Evolutionary conservation across 2,797 vertebrate genomes (phyloP).

Genomic region (Micropoecilia bifurca): DNA sequence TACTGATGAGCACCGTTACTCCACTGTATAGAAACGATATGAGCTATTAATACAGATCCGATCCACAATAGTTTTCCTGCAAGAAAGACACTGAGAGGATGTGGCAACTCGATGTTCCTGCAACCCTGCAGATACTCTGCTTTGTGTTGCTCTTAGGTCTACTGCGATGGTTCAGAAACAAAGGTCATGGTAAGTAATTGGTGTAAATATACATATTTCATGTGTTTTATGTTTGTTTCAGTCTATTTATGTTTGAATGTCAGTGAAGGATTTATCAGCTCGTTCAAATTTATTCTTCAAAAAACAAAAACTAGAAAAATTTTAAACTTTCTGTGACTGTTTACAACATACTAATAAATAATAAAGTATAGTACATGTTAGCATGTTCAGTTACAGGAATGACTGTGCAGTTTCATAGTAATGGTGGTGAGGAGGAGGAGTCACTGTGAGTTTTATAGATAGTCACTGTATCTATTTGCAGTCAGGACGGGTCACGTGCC

Average conservation of each 20-base stretch:
- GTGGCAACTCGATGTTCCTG: conserved; percentile 38
- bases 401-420: conserved; percentile 62
- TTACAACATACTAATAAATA: neutral
- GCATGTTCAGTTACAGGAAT: conserved; percentile 22
- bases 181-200: conserved; percentile 31
- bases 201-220: conserved; percentile 6
- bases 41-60: conserved; percentile 61
- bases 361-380: neutral
- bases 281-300: neutral
- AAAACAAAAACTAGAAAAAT: neutral
- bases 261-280: neutral
- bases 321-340: neutral
- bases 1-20: conserved; percentile 25
- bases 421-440: conserved; percentile 34
- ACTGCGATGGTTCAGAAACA: conserved; percentile 47
- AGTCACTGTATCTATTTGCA: conserved; percentile 56
- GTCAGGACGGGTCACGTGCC: conserved; percentile 20
- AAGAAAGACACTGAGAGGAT: conserved; percentile 36
- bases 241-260: conserved; percentile 7
- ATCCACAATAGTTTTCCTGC: conserved; percentile 25
- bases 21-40: conserved; percentile 45
- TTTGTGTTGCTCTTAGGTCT: conserved; percentile 38
- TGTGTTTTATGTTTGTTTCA: conserved; percentile 22
- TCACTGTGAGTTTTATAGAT: conserved; percentile 49
- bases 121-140: conserved; percentile 32